Evolutionary conservation across 2,113 vertebrate species (phyloP).

Genomic region (Elaphurus davidianus): DNA sequence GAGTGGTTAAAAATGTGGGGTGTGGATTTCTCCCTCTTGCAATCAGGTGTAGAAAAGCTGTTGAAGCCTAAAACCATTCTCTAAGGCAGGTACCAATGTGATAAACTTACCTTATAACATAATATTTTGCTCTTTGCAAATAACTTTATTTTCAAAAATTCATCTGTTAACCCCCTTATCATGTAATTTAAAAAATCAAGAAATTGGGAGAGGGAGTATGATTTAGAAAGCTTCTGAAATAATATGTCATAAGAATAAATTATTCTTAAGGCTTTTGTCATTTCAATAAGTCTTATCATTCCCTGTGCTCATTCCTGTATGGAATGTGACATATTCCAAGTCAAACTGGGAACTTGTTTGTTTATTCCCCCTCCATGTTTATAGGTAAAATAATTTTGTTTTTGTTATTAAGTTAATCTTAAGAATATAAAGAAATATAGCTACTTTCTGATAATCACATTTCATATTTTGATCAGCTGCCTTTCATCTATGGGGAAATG

Average conservation of each 20-base stretch:
- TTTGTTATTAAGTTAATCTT: not conserved
- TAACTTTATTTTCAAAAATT: slow-evolving; percentile 20
- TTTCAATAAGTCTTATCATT: not conserved
- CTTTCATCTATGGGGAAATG: not conserved
- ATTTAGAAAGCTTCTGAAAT: not conserved
- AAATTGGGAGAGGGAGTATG: not conserved
- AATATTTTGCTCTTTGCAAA: slow-evolving; percentile 8
- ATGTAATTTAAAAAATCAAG: not conserved
- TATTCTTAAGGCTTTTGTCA: not conserved
- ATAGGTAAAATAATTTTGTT: slow-evolving; percentile 19
- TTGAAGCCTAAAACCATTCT: not conserved
- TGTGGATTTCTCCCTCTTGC: not conserved
- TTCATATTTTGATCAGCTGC: not conserved
- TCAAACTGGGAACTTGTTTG: not conserved
- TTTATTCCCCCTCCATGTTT: not conserved
- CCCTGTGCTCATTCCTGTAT: not conserved
- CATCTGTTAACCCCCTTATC: not conserved
- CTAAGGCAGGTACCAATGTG: not conserved
- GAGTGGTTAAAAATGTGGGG: not conserved
- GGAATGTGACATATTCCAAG: not conserved
- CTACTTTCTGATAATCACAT: not conserved
- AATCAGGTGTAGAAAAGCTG: not conserved
- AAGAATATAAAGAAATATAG: not conserved
- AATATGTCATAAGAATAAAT: not conserved
- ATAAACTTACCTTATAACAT: not conserved